Evolutionary conservation across 2,113 vertebrate species (phyloP).

Genomic region (Cervus canadensis): DNA sequence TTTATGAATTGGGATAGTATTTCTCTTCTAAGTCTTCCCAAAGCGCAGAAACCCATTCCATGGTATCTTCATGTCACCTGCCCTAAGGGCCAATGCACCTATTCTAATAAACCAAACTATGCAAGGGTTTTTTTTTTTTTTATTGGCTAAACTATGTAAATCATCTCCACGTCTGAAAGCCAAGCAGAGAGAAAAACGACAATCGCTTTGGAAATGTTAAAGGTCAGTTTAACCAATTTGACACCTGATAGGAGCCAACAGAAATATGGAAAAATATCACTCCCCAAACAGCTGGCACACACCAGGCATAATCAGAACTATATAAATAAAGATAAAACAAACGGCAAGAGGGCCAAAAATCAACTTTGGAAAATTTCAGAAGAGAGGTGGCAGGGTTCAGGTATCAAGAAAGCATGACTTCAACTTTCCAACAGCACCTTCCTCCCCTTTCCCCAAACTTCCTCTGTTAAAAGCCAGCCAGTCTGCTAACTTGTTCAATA

Average conservation of each 20-base stretch:
- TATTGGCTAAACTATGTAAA: neutral
- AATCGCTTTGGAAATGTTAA: slow-evolving; percentile 2
- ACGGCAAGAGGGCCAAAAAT: neutral
- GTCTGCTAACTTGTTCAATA: neutral
- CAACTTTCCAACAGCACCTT: neutral
- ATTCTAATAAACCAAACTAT: neutral
- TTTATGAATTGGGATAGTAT: slow-evolving; percentile 36
- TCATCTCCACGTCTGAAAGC: neutral
- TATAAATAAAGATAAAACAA: slow-evolving; percentile 39
- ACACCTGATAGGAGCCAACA: neutral
- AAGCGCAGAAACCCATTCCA: slow-evolving; percentile 10
- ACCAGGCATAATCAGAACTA: slow-evolving; percentile 12
- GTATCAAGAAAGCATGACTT: slow-evolving; percentile 1
- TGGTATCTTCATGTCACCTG: neutral
- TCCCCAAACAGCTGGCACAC: slow-evolving; percentile 1
- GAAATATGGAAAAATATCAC: slow-evolving; percentile 46
- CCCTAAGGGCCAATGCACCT: neutral
- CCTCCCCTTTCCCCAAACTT: neutral
- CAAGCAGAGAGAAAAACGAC: neutral
- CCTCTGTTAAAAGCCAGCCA: slow-evolving; percentile 21
- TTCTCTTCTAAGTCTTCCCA: slow-evolving; percentile 25
- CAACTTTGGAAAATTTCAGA: slow-evolving; percentile 39
- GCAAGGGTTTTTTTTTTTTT: neutral
- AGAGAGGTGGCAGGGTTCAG: neutral
- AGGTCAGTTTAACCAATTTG: slow-evolving; percentile 40